Percentiles rank a stretch among this genome's conserved stretches.
phyloP scores from a whole-genome alignment of 1,140 invertebrate species.

The Vanessa tameamea region DNA sequence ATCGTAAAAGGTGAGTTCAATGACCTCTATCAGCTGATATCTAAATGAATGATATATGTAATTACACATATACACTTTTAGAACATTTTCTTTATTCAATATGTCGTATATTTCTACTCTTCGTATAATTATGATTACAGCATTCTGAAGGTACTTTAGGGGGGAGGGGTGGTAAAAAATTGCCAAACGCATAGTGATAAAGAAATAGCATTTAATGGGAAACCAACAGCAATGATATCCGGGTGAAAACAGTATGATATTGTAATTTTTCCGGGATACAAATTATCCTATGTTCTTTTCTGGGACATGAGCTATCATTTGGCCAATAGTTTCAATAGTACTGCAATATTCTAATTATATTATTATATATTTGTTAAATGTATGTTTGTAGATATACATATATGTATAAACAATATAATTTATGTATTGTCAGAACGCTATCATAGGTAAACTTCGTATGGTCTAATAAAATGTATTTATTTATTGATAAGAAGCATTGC shows the following conservation, averaged over 20 bases:
- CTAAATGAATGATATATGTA: neutral
- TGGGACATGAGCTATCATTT: neutral
- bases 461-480: neutral
- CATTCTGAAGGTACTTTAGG: too few species aligned
- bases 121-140: too few species aligned
- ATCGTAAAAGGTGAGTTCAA: conserved; percentile 9
- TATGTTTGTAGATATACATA: neutral
- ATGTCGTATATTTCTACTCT: neutral
- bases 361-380: too few species aligned
- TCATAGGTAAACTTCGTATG: neutral
- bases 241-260: too few species aligned
- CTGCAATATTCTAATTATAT: too few species aligned
- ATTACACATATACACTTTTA: neutral
- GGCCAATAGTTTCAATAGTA: neutral
- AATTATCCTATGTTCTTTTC: neutral
- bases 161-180: too few species aligned
- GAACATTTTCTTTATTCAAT: neutral
- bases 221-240: too few species aligned
- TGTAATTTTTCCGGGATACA: too few species aligned
- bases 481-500: neutral
- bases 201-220: too few species aligned
- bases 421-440: neutral
- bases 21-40: conserved; percentile 22
- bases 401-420: neutral
- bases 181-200: too few species aligned